Base-by-base conservation (phyloP, 2,888 invertebrate species). In the Chesias legatella region DNA sequence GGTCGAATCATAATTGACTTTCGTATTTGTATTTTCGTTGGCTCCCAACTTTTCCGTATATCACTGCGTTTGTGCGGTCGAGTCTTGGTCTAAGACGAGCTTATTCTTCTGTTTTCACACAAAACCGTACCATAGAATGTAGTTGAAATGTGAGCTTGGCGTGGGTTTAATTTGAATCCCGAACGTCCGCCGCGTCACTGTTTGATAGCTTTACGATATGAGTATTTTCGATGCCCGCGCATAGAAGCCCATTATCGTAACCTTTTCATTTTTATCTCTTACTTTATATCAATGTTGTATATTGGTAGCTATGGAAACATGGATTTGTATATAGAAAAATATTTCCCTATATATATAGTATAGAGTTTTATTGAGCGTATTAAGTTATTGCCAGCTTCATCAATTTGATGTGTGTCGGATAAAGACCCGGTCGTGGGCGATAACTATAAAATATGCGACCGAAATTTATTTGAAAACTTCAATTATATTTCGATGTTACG, bases 161-260 rank as follows among this genome's bases (percentile, higher is more conserved):
- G 75, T 73, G 73, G 73, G 69, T 56, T 73, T 67, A 63, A 71
- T 73, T 71, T 71, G 63, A 72, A 68, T 70, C 61, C 54, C 55
- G 50, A 54, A 59, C 61, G 57, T 59, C 53, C 61, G 58, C 57
- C 58, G 58, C 55, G 51, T 72, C 54, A 59, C 55, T 58, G 55
- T 63, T 60, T 63, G 63, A 68, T 63, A 60, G 61, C 52, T 73
- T 67, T 63, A 71, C 59, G 65, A 64, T 64, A 58, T 36, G 36
- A 42, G 32, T 36, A 35, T 36, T 38, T 47, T 43, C 44, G 24
- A 32, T 39, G 39, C 33, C 34, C 25, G 33, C 24, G 45, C 41
- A 38, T 38, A 35, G 38, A 35, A 32, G 23, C 25, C 33, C 28
- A 50, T 44, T 44, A 50, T 47, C 47, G 42, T 50, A 42, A 41